These are phyloP conservation scores for Yponomeuta sedellus DNA, from an alignment of 2,888 invertebrate genomes.

Conservation along the genomic window DNA sequence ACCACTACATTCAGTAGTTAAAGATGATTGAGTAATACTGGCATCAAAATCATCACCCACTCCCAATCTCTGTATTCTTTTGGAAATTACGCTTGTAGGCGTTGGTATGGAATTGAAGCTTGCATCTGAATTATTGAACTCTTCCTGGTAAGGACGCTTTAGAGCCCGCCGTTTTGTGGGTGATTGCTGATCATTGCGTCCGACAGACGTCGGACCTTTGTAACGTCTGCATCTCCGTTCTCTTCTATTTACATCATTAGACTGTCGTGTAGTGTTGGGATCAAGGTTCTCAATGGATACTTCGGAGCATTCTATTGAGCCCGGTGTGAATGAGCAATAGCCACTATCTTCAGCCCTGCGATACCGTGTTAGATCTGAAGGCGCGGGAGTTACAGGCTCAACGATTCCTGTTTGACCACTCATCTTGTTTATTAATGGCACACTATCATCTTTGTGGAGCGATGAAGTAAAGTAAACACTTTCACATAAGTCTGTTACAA, in stretches of 20 bases:
- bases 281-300: conserved; percentile 41
- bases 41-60: conserved; percentile 39
- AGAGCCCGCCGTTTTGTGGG: conserved; percentile 46
- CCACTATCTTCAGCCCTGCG: conserved; percentile 65
- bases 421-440: conserved; percentile 35
- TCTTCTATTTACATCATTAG: background rate
- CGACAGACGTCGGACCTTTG: background rate
- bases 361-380: conserved; percentile 42
- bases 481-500: background rate
- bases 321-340: conserved; percentile 60
- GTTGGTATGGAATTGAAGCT: conserved; percentile 41
- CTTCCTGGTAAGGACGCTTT: conserved; percentile 51
- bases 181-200: conserved; percentile 26
- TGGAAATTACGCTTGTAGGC: conserved; percentile 61
- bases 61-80: conserved; percentile 54
- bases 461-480: conserved; percentile 18
- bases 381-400: conserved; percentile 43
- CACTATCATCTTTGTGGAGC: background rate
- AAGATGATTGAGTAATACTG: conserved; percentile 17
- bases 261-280: background rate
- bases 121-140: conserved; percentile 33
- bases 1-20: background rate
- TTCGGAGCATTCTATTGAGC: conserved; percentile 52
- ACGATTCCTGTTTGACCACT: conserved; percentile 47
- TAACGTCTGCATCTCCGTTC: conserved; percentile 1